These are phyloP conservation scores for Rugalucina vietnamica DNA, from an alignment of 2,888 invertebrate species.

Conservation along the genomic window DNA sequence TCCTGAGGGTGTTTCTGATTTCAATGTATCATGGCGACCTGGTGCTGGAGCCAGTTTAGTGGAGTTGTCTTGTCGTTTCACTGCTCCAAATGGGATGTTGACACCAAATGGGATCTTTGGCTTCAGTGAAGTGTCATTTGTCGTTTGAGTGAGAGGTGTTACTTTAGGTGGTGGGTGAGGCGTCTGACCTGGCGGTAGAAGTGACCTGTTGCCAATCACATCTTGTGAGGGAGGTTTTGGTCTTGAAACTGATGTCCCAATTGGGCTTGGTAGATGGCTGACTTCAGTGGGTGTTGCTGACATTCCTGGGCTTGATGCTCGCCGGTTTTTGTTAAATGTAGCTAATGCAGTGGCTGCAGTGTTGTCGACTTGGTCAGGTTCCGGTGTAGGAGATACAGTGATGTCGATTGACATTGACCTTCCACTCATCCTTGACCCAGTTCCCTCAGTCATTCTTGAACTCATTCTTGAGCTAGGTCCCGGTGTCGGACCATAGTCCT, in stretches of 20 bases:
- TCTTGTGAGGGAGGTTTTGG: not conserved
- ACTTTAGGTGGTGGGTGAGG: not conserved
- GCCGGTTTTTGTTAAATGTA: not conserved
- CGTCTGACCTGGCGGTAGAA: not conserved
- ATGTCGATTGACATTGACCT: constrained; percentile 1
- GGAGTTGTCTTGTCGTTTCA: not conserved
- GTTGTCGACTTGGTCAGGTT: constrained; percentile 5
- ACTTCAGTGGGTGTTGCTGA: not conserved
- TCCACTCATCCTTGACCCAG: not conserved
- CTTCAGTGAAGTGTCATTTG: not conserved
- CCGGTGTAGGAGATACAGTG: not conserved
- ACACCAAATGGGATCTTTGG: not conserved
- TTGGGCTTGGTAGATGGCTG: not conserved
- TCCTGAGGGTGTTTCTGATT: not conserved
- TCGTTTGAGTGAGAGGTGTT: not conserved
- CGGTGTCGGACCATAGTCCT: not conserved
- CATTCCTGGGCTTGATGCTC: not conserved
- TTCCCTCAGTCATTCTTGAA: too few species aligned
- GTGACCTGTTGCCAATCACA: not conserved
- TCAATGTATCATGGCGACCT: not conserved
- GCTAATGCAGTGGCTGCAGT: not conserved
- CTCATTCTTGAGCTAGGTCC: not conserved
- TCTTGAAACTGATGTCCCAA: not conserved
- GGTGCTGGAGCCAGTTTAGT: not conserved
- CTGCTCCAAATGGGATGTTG: not conserved